A percentile compares a stretch with the other conserved stretches of the same genome.
These are phyloP conservation scores for Syngnathus typhle DNA, from an alignment of 2,113 vertebrate species.

Conservation along the genomic window DNA sequence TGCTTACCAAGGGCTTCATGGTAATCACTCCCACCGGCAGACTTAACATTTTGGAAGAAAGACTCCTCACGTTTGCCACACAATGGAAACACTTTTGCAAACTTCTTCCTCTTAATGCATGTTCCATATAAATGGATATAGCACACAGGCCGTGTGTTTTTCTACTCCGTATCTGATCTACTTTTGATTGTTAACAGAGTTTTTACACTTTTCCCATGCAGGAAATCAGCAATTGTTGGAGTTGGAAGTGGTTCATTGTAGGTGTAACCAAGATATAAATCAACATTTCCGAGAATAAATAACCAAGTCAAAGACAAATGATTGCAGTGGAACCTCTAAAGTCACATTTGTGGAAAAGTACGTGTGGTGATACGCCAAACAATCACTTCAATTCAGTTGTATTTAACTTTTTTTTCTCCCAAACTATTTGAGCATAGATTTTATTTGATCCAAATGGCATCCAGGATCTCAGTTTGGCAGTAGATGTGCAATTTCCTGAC, in stretches of 20 bases:
- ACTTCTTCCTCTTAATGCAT: constrained; percentile 30
- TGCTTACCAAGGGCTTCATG: constrained; percentile 42
- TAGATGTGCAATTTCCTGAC: not conserved
- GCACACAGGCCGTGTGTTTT: not conserved
- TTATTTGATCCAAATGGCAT: not conserved
- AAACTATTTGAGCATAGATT: not conserved
- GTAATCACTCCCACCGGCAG: constrained; percentile 54
- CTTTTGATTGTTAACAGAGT: constrained; percentile 3
- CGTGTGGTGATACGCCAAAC: not conserved
- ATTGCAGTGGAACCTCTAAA: not conserved
- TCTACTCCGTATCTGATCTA: not conserved
- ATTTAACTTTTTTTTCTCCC: not conserved
- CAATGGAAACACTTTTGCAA: constrained; percentile 32
- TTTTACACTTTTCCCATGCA: not conserved
- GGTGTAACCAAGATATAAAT: constrained; percentile 1
- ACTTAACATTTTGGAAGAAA: constrained; percentile 54
- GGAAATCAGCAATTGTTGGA: constrained; percentile 1
- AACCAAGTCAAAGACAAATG: not conserved
- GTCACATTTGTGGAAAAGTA: not conserved
- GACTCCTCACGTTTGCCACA: constrained; percentile 13
- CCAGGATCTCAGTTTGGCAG: too few relatives aligned
- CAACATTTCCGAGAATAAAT: not conserved
- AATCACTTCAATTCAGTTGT: not conserved
- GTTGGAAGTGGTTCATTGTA: not conserved
- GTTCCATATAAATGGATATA: constrained; percentile 6